Conservation (phyloP, 2,888 invertebrate species). For the Cistogaster globosa region DNA sequence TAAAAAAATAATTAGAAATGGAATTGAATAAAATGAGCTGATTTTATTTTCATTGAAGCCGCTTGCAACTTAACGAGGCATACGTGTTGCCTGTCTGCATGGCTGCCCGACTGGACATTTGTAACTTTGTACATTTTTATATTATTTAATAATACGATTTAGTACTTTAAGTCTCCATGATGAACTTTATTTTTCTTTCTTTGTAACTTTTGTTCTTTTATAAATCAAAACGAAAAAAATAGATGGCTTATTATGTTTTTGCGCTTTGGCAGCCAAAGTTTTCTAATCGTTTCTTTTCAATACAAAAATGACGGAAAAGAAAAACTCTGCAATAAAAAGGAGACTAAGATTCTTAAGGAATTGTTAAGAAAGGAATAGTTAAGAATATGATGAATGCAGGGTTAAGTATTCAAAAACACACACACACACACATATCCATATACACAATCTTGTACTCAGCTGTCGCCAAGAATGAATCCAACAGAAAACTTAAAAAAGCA, state of each 20-base stretch:
- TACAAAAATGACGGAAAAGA: neutral
- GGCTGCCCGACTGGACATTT: slow-evolving; percentile 1
- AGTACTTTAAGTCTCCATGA: slow-evolving; percentile 3
- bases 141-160: slow-evolving; percentile 29
- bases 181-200: neutral
- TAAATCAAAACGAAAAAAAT: neutral
- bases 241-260: no score
- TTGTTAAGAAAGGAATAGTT: slow-evolving; percentile 15
- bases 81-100: slow-evolving; percentile 40
- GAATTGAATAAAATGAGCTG: slow-evolving; percentile 17
- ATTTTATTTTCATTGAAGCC: slow-evolving; percentile 14
- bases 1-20: slow-evolving; percentile 13
- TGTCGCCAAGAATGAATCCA: slow-evolving; percentile 24
- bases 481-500: slow-evolving; percentile 15
- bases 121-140: slow-evolving; percentile 8
- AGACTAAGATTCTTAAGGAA: slow-evolving; percentile 1
- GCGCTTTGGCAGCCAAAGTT: no score
- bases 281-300: neutral
- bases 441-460: neutral
- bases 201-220: no score
- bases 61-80: slow-evolving; percentile 47
- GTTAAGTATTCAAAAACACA: slow-evolving; percentile 40
- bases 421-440: slow-evolving; percentile 1
- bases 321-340: neutral
- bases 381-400: neutral